Base-by-base conservation (phyloP, 2,888 invertebrate genomes). In the Hemaris fuciformis region DNA sequence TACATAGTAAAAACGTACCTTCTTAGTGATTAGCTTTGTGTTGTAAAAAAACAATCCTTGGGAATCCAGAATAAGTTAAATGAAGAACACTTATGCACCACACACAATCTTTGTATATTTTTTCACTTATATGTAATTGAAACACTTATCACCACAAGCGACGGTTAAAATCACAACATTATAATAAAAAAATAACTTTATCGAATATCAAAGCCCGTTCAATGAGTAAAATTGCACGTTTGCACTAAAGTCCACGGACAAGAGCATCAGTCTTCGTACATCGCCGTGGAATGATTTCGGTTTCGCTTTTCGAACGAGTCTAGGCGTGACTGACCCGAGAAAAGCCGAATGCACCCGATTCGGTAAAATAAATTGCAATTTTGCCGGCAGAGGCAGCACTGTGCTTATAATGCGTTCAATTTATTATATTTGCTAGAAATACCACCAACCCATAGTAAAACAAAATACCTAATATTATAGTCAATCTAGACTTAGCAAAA, bases 291-390 rank as follows among this genome's bases (percentile, higher is more conserved):
- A 91, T 91, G 91, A 91, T 76, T 84, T 84, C 79, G 79, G 87
- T 88, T 91, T 91, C 91, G 88, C 88, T 91, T 91, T 89, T 87
- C 85, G 89, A 90, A 90, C 91, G 88, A 89, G 90, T 91, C 89
- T 91, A 91, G 91, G 91, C 91, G 91, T 91, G 91, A 91, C 91
- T 91, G 85, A 76, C 71, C 84, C 91, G 91, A 91, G 73, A 72
- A 79, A 73, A 81, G 68, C 89, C 91, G 91, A 92, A 76, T 66
- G 68, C 68, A 60, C 62, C 87, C 89, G 90, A 89, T 76, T 73
- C 70, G 41, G 61, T 57, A 34, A 64, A 66, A 61, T 73, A 66
- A 63, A 78, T 64, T 62, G 13, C 25, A 62, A 63, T 61, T 45
- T 62, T 65, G 60, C 76, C 89, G 66, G 75, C 70, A 76, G 83